These are phyloP conservation scores for Triops cancriformis DNA, from an alignment of 1,140 invertebrate species.

Conservation along the genomic window DNA sequence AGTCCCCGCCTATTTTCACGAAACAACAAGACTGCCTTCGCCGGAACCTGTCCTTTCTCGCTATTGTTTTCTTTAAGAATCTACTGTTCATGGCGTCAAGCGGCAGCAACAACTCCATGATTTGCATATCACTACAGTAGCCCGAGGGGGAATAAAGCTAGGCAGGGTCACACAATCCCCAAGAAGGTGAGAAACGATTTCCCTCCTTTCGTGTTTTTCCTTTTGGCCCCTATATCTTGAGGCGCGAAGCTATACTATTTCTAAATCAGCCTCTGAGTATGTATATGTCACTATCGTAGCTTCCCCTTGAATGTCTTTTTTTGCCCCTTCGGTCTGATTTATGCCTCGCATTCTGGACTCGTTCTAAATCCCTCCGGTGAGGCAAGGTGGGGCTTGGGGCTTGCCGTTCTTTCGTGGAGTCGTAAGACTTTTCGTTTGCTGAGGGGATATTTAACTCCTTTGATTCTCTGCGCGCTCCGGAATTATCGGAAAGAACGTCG, in stretches of 20 bases:
- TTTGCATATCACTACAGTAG: background rate
- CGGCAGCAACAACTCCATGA: background rate
- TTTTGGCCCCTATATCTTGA: background rate
- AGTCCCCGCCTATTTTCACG: background rate
- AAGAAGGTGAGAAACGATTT: background rate
- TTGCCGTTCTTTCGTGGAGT: background rate
- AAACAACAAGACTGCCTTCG: background rate
- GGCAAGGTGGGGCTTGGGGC: background rate
- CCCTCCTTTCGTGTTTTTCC: background rate
- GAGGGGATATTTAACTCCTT: background rate
- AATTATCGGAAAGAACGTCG: background rate
- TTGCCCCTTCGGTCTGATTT: background rate
- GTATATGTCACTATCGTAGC: background rate
- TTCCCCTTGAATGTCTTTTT: background rate
- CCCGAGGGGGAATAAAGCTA: background rate
- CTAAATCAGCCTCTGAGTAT: background rate
- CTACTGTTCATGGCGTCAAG: background rate
- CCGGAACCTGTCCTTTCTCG: background rate
- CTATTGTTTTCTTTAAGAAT: slow-evolving; percentile 6
- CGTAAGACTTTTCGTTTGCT: background rate
- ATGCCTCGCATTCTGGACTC: background rate
- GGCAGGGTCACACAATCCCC: background rate
- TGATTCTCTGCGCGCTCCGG: background rate
- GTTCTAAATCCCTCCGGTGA: background rate
- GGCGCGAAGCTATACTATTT: background rate